A percentile compares a stretch with the other conserved stretches of the same genome.
phyloP scores from a whole-genome alignment of 2,797 vertebrate species.

The Melanotaenia trifasciata region DNA sequence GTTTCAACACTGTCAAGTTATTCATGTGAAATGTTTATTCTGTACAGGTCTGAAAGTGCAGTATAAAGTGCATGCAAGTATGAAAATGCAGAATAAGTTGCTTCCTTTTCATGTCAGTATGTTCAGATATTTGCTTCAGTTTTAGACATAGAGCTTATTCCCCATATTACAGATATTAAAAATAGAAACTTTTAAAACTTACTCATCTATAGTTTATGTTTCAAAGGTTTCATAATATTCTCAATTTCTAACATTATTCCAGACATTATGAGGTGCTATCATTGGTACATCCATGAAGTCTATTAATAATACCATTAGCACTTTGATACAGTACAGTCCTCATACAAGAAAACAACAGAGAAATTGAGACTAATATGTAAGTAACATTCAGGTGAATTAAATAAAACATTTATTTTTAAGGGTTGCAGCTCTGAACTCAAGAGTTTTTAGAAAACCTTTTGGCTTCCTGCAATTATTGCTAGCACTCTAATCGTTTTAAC shows the following conservation, averaged over 20 bases:
- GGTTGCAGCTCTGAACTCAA: not conserved
- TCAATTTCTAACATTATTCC: not conserved
- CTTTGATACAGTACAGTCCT: not conserved
- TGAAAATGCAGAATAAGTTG: not conserved
- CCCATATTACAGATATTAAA: not conserved
- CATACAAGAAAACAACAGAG: not conserved
- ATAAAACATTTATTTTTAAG: not conserved
- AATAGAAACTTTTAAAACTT: not conserved
- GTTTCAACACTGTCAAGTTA: not conserved
- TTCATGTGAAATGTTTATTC: slow-evolving; percentile 14
- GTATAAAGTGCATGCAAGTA: slow-evolving; percentile 38
- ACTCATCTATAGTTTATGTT: not conserved
- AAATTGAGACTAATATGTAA: slow-evolving; percentile 1
- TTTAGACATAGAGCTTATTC: not conserved
- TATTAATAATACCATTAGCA: slow-evolving; percentile 4
- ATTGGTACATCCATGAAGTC: slow-evolving; percentile 4
- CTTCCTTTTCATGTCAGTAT: not conserved
- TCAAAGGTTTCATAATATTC: not conserved
- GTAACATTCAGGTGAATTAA: not conserved
- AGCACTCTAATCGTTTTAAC: not conserved
- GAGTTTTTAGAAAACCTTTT: not conserved
- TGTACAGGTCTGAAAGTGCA: slow-evolving; percentile 28
- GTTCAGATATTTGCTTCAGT: not conserved
- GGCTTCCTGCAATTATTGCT: not conserved
- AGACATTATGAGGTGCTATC: not conserved